Evolutionary conservation across 2,797 vertebrate genomes (phyloP), one percentile per base, ranked within the genome.

Genomic region (Acestrorhynchus altus): DNA sequence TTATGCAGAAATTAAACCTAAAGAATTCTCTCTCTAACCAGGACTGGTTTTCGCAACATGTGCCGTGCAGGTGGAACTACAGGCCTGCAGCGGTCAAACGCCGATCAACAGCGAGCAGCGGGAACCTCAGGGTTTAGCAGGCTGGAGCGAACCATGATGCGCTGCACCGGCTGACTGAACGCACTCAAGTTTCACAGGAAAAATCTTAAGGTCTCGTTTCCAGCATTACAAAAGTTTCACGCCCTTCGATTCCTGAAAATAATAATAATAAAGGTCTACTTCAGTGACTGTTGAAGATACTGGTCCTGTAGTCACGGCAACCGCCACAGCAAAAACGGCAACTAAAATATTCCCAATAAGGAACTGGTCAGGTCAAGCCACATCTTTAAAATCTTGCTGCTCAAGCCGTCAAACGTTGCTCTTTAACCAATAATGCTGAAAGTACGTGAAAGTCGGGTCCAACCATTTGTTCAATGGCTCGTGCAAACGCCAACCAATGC

Each of bases 121-220:
- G 28, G 16, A 60, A 18, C 11, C 20, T 57, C 69, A 49, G 35
- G 26, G 59, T 70, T 56, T 75, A 39, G 59, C 64, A 84, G 82
- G 71, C 83, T 83, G 76, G 82, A 85, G 78, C 83, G 78, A 79
- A 78, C 68, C 86, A 20, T 83, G 84, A 89, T 84, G 84, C 75
- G 75, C 82, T 86, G 74, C 79, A 87, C 79, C 76, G 80, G 78
- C 64, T 74, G 64, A 61, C 57, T 74, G 20, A 68, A 85, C 81
- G 82, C 69, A 22, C 78, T 92, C 89, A 93, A 92, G 91, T 91
- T 90, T 80, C 81, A 90, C 90, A 91, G 91, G 90, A 72, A 18
- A 90, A 84, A 83, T 52, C 70, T 82, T 83, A 87, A 88, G 87
- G 80, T 89, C 79, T 85, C 72, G 0, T 64, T 84, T 84, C 63